Conservation (phyloP, 2,888 invertebrate species). For the Trachelus stipa region DNA sequence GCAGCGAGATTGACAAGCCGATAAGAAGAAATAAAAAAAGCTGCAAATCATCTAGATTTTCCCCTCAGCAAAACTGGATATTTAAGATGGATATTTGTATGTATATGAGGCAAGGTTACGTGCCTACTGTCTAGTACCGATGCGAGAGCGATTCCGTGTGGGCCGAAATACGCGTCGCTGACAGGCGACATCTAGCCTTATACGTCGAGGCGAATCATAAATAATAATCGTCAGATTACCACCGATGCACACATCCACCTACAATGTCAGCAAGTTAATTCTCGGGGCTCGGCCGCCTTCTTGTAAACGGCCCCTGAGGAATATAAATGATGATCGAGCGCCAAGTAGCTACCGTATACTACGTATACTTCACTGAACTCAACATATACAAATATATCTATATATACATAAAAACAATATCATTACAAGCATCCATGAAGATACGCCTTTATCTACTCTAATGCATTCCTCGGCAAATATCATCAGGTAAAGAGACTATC, state of each 20-base stretch:
- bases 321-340: conserved; percentile 8
- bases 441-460: neutral
- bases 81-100: neutral
- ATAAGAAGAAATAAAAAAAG: neutral
- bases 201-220: conserved; percentile 51
- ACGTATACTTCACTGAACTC: neutral
- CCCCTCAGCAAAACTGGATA: neutral
- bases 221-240: conserved; percentile 58
- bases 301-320: neutral
- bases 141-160: conserved; percentile 32
- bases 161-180: conserved; percentile 42
- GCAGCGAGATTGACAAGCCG: neutral
- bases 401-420: neutral
- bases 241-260: conserved; percentile 30
- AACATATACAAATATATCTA: neutral
- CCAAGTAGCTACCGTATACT: neutral
- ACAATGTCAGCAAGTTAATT: conserved; percentile 41
- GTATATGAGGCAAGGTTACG: conserved; percentile 35
- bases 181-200: conserved; percentile 48
- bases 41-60: neutral
- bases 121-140: conserved; percentile 25
- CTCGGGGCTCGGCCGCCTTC: conserved; percentile 15
- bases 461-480: neutral
- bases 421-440: neutral
- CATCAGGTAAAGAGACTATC: neutral